phyloP scores from a whole-genome alignment of 2,888 invertebrate species.

The Hirtodrosophila histrioides region DNA sequence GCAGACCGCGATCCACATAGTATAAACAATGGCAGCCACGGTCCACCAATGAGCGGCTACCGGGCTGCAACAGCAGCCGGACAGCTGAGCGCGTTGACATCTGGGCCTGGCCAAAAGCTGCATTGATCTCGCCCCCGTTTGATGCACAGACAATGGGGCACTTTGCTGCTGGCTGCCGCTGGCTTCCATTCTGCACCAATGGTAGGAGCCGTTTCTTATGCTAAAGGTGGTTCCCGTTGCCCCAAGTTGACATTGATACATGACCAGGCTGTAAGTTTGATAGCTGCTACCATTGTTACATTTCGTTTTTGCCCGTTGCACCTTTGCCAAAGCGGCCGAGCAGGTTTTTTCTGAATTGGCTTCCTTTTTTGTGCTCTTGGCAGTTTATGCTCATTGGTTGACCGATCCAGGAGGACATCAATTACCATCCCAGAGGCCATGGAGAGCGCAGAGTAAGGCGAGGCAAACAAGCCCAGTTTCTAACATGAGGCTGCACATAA shows the following conservation, averaged over 20 bases:
- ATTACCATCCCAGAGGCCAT: constrained; percentile 26
- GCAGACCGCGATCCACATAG: constrained; percentile 28
- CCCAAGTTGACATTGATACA: constrained; percentile 73
- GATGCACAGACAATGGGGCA: constrained; percentile 65
- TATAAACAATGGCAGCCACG: constrained; percentile 67
- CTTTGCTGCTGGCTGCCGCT: constrained; percentile 26
- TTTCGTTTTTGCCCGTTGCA: constrained; percentile 26
- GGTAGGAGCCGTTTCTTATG: constrained; percentile 23
- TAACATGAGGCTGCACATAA: no score
- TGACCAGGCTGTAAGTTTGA: constrained; percentile 69
- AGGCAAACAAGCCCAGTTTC: neutral
- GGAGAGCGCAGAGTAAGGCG: neutral
- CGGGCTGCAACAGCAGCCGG: constrained; percentile 30
- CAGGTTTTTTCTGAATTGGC: constrained; percentile 51
- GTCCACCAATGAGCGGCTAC: constrained; percentile 69
- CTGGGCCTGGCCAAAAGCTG: constrained; percentile 49
- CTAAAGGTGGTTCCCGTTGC: constrained; percentile 60
- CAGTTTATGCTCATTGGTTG: constrained; percentile 50
- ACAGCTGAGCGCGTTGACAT: constrained; percentile 65
- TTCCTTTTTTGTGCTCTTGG: constrained; percentile 25
- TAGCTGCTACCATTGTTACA: constrained; percentile 74
- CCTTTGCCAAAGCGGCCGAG: constrained; percentile 27
- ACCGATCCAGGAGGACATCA: constrained; percentile 50
- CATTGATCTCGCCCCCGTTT: constrained; percentile 37
- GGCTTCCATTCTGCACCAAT: constrained; percentile 38